Base-by-base conservation (phyloP, 2,113 vertebrate genomes). In the Gorilla gorilla region DNA sequence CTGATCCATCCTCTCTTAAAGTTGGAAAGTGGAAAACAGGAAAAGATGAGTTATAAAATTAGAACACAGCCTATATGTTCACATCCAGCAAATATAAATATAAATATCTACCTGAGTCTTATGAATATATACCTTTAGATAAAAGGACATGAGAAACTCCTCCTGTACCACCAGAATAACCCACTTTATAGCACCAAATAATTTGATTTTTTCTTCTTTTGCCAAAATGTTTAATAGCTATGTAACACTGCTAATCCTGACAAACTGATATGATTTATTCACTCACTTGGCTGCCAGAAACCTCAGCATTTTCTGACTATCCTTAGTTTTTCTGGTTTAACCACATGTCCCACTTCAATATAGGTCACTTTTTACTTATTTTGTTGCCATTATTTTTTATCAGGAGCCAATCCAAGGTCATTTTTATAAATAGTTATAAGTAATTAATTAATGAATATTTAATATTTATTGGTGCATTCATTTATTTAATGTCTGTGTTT, bases 211-310 rank as follows among this genome's bases (percentile, higher is more conserved):
- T 95, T 88, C 85, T 91, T 68, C 40, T 59, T 89, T 96, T 55
- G 57, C 76, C 78, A 88, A 20, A 68, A 66, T 95, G 40, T 78
- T 85, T 88, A 75, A 93, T 96, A 97, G 59, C 48, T 59, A 20
- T 93, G 68, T 17, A 81, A 88, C 30, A 96, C 90, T 93, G 68
- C 85, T 96, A 92, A 93, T 97, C 45, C 79, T 89, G 81, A 87
- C n/a, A 92, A 80, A 95, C n/a, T 90, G 61, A 66, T 95, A 35
- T 84, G 89, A 94, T 89, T 96, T 97, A 96, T 96, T 90, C 80
- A 55, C 48, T 96, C 23, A 40, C 22, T 75, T 66, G 70, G 6
- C 75, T 96, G 76, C 70, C 80, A 95, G 90, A 95, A 97, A 79
- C 48, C 35, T 66, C 57, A 80, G 75, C 6, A 17, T 85, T 93